These are phyloP conservation scores for Orientallactaga bullata DNA, from an alignment of 2,113 vertebrate species.

Conservation along the genomic window DNA sequence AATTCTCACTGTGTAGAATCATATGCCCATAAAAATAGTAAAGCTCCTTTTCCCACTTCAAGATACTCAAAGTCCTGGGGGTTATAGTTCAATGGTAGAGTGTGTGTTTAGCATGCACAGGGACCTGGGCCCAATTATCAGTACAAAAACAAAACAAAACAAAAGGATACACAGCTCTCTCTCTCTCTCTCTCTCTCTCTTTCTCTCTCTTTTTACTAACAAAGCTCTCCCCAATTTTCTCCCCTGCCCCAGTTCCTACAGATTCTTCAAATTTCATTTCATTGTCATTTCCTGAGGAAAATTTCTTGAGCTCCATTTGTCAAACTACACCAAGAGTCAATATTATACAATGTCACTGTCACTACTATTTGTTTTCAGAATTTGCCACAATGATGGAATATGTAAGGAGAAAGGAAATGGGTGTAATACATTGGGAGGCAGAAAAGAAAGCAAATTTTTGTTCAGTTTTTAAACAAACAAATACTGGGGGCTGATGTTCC, in stretches of 20 bases:
- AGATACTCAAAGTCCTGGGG: background rate
- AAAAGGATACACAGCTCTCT: background rate
- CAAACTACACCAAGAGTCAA: background rate
- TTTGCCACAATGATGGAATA: slow-evolving; percentile 13
- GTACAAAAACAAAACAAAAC: background rate
- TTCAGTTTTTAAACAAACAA: slow-evolving; percentile 19
- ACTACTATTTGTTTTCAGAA: slow-evolving; percentile 42
- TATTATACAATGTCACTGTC: background rate
- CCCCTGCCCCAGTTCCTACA: background rate
- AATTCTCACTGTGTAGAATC: slow-evolving; percentile 37
- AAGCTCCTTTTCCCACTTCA: slow-evolving; percentile 31
- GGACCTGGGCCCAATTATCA: background rate
- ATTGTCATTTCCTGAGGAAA: slow-evolving; percentile 55
- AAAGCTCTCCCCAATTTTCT: background rate
- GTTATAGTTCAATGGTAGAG: background rate
- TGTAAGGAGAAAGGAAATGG: background rate
- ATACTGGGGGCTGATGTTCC: background rate
- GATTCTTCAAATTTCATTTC: slow-evolving; percentile 2
- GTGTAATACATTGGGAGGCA: background rate
- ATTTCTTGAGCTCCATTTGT: background rate
- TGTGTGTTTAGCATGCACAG: background rate
- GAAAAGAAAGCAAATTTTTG: slow-evolving; percentile 6
- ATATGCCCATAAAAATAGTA: background rate
- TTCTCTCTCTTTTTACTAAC: background rate
- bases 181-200: too few species aligned